Percentiles rank a stretch among this genome's conserved stretches.
phyloP scores from a whole-genome alignment of 2,797 vertebrate species.

The Catamblyrhynchus diadema region DNA sequence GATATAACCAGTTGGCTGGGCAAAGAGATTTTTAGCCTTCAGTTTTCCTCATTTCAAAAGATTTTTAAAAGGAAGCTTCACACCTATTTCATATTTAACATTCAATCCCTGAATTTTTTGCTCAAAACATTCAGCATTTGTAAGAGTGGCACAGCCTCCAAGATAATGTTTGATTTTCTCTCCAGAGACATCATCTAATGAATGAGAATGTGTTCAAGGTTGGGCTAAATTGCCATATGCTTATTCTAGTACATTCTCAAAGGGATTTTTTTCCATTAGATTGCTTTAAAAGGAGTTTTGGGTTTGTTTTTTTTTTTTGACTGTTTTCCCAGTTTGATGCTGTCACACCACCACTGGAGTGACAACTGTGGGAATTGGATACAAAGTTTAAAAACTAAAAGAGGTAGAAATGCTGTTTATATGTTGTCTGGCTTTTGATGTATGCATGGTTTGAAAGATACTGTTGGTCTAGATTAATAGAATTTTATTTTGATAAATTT shows the following conservation, averaged over 20 bases:
- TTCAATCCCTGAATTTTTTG: background rate
- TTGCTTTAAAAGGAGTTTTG: background rate
- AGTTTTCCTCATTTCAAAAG: constrained; percentile 1
- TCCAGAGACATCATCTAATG: background rate
- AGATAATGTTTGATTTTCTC: constrained; percentile 6
- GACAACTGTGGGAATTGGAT: background rate
- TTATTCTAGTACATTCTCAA: background rate
- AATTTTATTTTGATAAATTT: background rate
- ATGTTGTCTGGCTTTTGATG: background rate
- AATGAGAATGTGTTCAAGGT: constrained; percentile 19
- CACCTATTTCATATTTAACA: background rate
- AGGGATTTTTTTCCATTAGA: background rate
- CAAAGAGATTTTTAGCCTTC: background rate
- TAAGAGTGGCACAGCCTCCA: background rate
- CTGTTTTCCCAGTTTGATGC: background rate
- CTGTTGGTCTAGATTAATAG: background rate
- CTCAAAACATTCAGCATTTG: background rate
- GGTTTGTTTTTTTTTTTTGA: background rate
- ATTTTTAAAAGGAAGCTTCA: background rate
- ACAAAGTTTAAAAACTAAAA: background rate
- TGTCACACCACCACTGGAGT: background rate
- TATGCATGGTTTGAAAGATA: background rate
- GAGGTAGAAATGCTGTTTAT: background rate
- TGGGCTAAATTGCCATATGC: constrained; percentile 23
- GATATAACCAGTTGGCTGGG: constrained; percentile 3